Base-by-base conservation (phyloP, 1,140 invertebrate species). In the Tetranychus cinnabarinus region DNA sequence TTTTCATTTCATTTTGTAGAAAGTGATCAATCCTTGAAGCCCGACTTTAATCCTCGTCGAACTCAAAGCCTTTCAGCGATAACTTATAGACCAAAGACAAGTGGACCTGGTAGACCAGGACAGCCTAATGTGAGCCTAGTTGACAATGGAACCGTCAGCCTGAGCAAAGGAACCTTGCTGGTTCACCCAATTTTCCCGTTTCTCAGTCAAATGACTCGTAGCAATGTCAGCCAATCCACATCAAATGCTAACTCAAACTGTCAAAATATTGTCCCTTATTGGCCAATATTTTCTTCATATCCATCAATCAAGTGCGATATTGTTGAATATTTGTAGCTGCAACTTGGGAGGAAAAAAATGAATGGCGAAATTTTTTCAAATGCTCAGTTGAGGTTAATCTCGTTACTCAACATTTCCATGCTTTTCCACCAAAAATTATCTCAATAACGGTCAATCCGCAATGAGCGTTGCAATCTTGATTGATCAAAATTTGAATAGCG, bases 231-330 rank as follows among this genome's bases (percentile, higher is more conserved):
- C 10, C 10, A 42, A 42, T 42, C 39, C 39, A 23, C 23, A 6
- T 42, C 39, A 6, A 10, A 42, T 42, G 6, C 35, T 1, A 15
- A 36, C 8, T 56, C 33, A 36, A 36, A 56, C 8, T 33, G 36
- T 31, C 15, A 36, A 23, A 23, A 23, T 35, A 12, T 34, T 13
- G 13, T 33, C 5, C 56, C 34, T 35, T 15, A 59, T 59, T 47
- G 37, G 78, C 69, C 80, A n/a, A 82, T 82, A 60, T 85, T 88
- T 58, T 80, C 86, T 65, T 89, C 86, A 65, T 90, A 87, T 73
- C 87, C 87, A 7, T 90, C 86, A 42, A 88, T 92, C 66, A 92
- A 90, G 73, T 91, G 88, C 77, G 88, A 92, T 77, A 90, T 92
- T 67, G 87, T 91, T 65, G 87, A 90, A 70, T 90, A 90, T 74